Percentiles rank a stretch among this genome's conserved stretches.
Evolutionary conservation across 2,113 vertebrate species (phyloP).

Genomic region (Heloderma charlesbogerti): DNA sequence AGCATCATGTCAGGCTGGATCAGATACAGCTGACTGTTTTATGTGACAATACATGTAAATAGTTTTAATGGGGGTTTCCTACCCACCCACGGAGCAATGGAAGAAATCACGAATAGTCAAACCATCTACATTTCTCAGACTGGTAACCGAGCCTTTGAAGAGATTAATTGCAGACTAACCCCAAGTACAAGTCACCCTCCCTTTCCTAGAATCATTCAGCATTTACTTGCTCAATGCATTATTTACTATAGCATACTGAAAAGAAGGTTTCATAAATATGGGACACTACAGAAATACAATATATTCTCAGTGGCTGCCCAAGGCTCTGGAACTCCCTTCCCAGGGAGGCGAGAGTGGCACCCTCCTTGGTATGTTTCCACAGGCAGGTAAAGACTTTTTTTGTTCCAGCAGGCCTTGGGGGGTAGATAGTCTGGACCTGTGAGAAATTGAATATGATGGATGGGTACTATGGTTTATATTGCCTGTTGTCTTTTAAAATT

Average conservation of each 20-base stretch:
- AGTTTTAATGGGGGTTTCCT: constrained; percentile 44
- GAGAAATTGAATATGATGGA: no score
- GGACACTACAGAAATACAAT: constrained; percentile 43
- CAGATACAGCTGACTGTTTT: constrained; percentile 61
- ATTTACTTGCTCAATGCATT: constrained; percentile 37
- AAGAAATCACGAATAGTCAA: constrained; percentile 39
- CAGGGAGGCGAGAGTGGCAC: no score
- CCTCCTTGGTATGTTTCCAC: no score
- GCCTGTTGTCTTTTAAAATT: no score
- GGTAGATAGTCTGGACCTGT: no score
- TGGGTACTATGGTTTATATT: no score
- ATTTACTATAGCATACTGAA: constrained; percentile 53
- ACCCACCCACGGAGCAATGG: constrained; percentile 47
- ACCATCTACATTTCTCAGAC: constrained; percentile 55
- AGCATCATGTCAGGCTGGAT: constrained; percentile 52
- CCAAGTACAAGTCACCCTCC: constrained; percentile 38
- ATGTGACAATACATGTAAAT: constrained; percentile 59
- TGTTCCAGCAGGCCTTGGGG: no score
- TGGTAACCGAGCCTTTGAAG: constrained; percentile 54
- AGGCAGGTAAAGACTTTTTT: no score
- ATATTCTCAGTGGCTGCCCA: no score
- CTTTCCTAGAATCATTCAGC: constrained; percentile 41
- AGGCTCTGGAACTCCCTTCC: no score
- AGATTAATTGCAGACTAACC: constrained; percentile 64
- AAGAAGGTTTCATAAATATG: constrained; percentile 34